phyloP scores from a whole-genome alignment of 2,888 invertebrate genomes.

The Neria commutata region DNA sequence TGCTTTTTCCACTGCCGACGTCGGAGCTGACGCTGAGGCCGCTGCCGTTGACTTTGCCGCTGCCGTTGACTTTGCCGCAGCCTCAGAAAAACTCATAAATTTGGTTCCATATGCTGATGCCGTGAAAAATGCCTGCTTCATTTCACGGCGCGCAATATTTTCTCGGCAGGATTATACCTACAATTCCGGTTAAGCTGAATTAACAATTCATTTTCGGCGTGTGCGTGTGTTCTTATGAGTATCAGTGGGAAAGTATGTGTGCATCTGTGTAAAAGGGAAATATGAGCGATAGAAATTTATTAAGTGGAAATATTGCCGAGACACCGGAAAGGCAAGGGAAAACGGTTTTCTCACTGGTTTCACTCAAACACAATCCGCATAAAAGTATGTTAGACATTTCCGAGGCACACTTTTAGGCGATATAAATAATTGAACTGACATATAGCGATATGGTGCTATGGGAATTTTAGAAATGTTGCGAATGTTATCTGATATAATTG shows the following conservation, averaged over 20 bases:
- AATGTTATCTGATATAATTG: too few relatives aligned
- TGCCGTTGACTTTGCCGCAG: not conserved
- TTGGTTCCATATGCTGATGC: not conserved
- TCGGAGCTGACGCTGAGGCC: not conserved
- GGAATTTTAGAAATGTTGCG: too few relatives aligned
- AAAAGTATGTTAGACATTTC: too few relatives aligned
- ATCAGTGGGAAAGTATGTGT: not conserved
- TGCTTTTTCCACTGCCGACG: too few relatives aligned
- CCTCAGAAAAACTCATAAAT: not conserved
- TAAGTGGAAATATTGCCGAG: slow-evolving; percentile 1
- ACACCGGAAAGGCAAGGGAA: too few relatives aligned
- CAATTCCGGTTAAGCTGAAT: not conserved
- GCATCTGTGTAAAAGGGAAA: not conserved
- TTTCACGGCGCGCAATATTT: not conserved
- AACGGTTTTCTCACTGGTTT: too few relatives aligned
- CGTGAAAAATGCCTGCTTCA: not conserved
- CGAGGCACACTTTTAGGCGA: too few relatives aligned
- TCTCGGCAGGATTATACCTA: not conserved
- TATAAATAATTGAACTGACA: too few relatives aligned
- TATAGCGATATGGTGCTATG: too few relatives aligned
- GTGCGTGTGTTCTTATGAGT: too few relatives aligned
- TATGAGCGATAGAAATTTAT: not conserved
- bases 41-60: not conserved
- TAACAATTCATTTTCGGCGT: not conserved
- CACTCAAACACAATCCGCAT: too few relatives aligned